phyloP scores from a whole-genome alignment of 2,113 vertebrate species.

The Tichodroma muraria region DNA sequence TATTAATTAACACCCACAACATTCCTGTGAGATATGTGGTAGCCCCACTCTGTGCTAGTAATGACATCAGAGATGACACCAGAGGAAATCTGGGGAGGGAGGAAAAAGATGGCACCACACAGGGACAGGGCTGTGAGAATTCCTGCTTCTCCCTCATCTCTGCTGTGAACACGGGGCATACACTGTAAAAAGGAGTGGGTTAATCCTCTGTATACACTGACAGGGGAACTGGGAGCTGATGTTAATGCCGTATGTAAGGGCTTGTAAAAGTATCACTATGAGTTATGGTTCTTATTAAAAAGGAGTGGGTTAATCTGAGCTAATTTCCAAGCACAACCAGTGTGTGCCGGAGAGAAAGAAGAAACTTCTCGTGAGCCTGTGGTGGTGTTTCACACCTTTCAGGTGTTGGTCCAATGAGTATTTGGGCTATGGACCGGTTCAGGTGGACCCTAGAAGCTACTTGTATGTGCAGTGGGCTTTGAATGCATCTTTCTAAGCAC shows the following conservation, averaged over 20 bases:
- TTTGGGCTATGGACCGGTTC: neutral
- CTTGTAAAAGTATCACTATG: neutral
- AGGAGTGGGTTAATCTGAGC: neutral
- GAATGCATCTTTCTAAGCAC: neutral
- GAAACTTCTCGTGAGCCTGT: neutral
- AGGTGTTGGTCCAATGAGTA: accelerated
- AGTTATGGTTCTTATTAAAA: neutral
- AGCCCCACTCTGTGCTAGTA: neutral
- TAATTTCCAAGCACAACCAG: neutral
- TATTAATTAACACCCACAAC: conserved; percentile 19
- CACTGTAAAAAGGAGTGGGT: too few species aligned
- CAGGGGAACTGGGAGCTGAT: neutral
- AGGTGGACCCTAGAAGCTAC: neutral
- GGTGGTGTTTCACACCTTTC: neutral
- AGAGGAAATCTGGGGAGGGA: neutral
- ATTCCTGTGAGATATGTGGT: neutral
- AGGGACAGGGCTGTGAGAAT: neutral
- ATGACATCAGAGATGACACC: neutral
- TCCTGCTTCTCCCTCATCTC: neutral
- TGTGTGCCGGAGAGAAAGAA: neutral
- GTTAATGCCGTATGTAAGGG: neutral
- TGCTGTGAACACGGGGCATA: neutral
- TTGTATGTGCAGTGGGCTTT: neutral
- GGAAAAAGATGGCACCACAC: neutral
- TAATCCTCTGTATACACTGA: neutral